phyloP scores from a whole-genome alignment of 1,140 invertebrate species.

The Tetramorium parvispinum region DNA sequence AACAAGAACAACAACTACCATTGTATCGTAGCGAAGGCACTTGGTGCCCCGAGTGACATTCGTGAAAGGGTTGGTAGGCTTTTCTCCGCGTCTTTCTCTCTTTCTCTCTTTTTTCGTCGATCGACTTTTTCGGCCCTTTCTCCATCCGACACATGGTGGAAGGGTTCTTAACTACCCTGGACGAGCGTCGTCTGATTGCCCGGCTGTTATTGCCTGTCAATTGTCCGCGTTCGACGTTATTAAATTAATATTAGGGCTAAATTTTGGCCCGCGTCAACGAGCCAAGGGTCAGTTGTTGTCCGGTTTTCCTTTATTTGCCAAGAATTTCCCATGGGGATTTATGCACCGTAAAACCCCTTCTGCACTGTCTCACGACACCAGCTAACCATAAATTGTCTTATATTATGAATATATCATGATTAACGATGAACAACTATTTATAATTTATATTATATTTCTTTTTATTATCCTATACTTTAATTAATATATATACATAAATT shows the following conservation, averaged over 20 bases:
- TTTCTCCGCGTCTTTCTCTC: slow-evolving; percentile 56
- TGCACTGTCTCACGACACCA: slow-evolving; percentile 6
- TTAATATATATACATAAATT: background rate
- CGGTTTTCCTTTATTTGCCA: slow-evolving; percentile 79
- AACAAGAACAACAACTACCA: slow-evolving; percentile 85
- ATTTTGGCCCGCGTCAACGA: slow-evolving; percentile 49
- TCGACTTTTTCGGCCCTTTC: slow-evolving; percentile 64
- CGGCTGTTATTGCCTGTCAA: slow-evolving; percentile 85
- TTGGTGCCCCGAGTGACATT: slow-evolving; percentile 82
- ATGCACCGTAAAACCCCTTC: slow-evolving; percentile 55
- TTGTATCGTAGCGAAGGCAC: slow-evolving; percentile 76
- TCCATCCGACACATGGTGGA: slow-evolving; percentile 59
- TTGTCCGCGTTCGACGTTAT: slow-evolving; percentile 83
- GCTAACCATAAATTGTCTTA: slow-evolving; percentile 33
- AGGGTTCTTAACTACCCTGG: slow-evolving; percentile 76
- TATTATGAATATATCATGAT: background rate
- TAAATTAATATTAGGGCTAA: slow-evolving; percentile 84
- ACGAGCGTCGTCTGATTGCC: slow-evolving; percentile 80
- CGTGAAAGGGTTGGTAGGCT: slow-evolving; percentile 83
- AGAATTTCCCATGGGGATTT: slow-evolving; percentile 79
- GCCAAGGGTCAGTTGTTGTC: slow-evolving; percentile 71
- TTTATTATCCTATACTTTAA: background rate
- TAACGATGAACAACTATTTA: slow-evolving; percentile 14
- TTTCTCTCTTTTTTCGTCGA: slow-evolving; percentile 27
- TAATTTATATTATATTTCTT: background rate